phyloP scores from a whole-genome alignment of 2,113 vertebrate genomes.

The Rutilus rutilus region DNA sequence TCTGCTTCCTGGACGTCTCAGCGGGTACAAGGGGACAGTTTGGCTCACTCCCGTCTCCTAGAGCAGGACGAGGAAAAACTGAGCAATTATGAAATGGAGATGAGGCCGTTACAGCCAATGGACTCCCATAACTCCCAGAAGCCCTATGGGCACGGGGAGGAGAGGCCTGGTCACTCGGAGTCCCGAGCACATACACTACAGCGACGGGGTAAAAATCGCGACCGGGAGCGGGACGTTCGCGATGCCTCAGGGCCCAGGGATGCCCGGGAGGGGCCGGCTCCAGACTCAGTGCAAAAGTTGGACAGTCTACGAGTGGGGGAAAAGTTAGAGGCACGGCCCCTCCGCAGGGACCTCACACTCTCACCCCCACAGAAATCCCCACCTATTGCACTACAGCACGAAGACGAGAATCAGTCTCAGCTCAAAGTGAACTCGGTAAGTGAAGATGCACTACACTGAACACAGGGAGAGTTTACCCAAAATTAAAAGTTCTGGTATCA shows the following conservation, averaged over 20 bases:
- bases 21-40: conserved; percentile 79
- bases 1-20: conserved; percentile 86
- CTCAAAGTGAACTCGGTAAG: conserved; percentile 90
- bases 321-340: conserved; percentile 86
- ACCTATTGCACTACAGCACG: conserved; percentile 87
- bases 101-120: conserved; percentile 89
- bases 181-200: conserved; percentile 78
- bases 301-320: conserved; percentile 83
- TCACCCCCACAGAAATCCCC: conserved; percentile 93
- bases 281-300: conserved; percentile 81
- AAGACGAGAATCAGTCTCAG: conserved; percentile 81
- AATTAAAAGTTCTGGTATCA: neutral
- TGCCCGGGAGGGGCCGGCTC: conserved; percentile 48
- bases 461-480: neutral
- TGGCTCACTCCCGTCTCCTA: conserved; percentile 80
- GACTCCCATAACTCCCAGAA: conserved; percentile 75
- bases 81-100: conserved; percentile 97
- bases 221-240: conserved; percentile 71
- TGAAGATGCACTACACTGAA: neutral
- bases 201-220: conserved; percentile 87
- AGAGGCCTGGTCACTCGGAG: conserved; percentile 63
- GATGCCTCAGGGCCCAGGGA: conserved; percentile 39
- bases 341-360: conserved; percentile 92
- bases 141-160: conserved; percentile 74
- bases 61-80: conserved; percentile 95